Conservation (phyloP, 2,797 vertebrate species). For the Sebastes ruberrimus region DNA sequence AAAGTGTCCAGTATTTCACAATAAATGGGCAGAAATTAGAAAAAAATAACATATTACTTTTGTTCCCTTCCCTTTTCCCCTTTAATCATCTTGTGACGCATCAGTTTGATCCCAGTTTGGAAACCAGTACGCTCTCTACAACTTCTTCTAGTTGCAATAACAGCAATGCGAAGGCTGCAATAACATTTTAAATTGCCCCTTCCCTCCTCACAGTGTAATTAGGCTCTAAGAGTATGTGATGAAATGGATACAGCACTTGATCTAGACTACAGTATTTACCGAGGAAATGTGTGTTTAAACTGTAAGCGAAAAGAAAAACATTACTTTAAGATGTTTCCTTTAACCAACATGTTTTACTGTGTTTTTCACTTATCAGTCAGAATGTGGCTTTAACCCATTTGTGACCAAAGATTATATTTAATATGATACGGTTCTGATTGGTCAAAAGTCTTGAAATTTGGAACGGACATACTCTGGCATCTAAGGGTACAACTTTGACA, state of each 20-base stretch:
- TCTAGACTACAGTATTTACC: neutral
- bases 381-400: neutral
- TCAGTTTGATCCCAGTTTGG: neutral
- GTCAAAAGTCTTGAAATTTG: no score
- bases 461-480: no score
- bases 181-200: conserved; percentile 17
- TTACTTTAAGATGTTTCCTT: neutral
- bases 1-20: neutral
- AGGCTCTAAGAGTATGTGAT: neutral
- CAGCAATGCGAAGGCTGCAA: neutral
- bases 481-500: no score
- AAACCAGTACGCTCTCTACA: neutral
- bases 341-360: neutral
- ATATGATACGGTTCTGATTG: no score
- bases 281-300: neutral
- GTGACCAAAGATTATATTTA: no score
- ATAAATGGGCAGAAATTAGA: neutral
- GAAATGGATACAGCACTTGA: neutral
- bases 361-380: neutral
- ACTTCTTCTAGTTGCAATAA: neutral
- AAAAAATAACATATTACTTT: neutral
- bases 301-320: neutral
- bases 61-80: neutral
- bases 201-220: conserved; percentile 1
- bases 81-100: neutral